phyloP scores from a whole-genome alignment of 2,113 vertebrate species.

The Phyllostomus discolor region DNA sequence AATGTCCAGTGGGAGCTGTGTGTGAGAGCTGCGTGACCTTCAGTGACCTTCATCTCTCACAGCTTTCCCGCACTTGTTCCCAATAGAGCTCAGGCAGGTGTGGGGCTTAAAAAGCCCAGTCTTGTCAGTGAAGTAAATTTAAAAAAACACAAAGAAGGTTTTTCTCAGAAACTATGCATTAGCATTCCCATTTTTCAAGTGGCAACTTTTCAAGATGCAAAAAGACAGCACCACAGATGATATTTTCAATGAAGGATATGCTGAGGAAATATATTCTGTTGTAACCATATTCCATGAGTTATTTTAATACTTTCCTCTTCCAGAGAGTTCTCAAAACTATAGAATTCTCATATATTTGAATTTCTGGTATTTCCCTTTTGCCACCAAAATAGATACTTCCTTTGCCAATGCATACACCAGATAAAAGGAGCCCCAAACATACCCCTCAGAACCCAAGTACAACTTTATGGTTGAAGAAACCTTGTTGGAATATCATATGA shows the following conservation, averaged over 20 bases:
- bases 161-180: not conserved
- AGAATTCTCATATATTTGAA: not conserved
- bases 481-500: too few relatives aligned
- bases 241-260: slow-evolving; percentile 1
- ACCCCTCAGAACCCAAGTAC: not conserved
- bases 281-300: not conserved
- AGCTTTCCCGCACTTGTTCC: slow-evolving; percentile 61
- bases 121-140: not conserved
- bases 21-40: slow-evolving; percentile 75
- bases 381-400: not conserved
- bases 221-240: not conserved
- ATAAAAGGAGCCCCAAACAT: not conserved
- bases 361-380: not conserved
- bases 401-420: not conserved
- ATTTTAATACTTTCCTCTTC: not conserved
- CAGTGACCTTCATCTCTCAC: slow-evolving; percentile 77
- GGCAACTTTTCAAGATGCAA: not conserved
- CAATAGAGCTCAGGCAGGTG: slow-evolving; percentile 43
- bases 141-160: not conserved
- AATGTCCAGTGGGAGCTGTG: slow-evolving; percentile 65
- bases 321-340: not conserved
- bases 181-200: not conserved
- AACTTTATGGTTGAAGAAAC: too few relatives aligned
- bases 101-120: not conserved
- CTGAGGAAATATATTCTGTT: not conserved